phyloP scores from a whole-genome alignment of 2,113 vertebrate genomes.

The Marmota flaviventris region DNA sequence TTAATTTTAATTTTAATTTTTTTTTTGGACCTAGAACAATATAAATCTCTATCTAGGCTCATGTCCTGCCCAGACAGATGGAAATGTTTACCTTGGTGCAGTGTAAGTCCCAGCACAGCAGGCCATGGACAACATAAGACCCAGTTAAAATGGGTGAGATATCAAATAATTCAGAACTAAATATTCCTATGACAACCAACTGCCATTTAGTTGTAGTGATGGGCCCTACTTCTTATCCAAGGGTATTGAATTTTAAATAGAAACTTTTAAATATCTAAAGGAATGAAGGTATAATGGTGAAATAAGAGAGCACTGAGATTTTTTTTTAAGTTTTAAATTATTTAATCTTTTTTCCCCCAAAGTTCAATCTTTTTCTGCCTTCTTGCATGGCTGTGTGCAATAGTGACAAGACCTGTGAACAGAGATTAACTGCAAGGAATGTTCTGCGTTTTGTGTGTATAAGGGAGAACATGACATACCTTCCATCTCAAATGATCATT shows the following conservation, averaged over 20 bases:
- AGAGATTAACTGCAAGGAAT: not conserved
- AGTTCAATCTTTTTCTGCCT: not conserved
- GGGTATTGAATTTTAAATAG: not conserved
- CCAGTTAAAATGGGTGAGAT: not conserved
- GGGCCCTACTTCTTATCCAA: not conserved
- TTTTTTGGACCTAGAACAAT: not conserved
- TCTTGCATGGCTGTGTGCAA: not conserved
- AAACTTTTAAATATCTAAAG: not conserved
- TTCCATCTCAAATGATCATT: not conserved
- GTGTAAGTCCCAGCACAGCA: not conserved
- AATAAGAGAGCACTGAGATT: not conserved
- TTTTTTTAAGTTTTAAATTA: not conserved
- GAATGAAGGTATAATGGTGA: constrained; percentile 10
- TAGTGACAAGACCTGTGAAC: not conserved
- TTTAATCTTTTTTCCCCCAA: not conserved
- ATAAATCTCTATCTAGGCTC: not conserved
- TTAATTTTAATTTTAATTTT: not conserved
- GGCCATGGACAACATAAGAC: too few species aligned
- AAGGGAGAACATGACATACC: not conserved
- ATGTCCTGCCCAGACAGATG: not conserved
- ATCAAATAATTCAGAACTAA: not conserved
- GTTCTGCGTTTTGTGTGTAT: not conserved
- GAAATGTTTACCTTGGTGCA: not conserved
- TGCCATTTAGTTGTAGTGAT: not conserved
- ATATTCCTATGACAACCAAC: not conserved